A percentile compares a stretch with the other conserved stretches of the same genome.
Conservation (phyloP, 1,140 invertebrate genomes). For the Drosophila kanapiae region DNA sequence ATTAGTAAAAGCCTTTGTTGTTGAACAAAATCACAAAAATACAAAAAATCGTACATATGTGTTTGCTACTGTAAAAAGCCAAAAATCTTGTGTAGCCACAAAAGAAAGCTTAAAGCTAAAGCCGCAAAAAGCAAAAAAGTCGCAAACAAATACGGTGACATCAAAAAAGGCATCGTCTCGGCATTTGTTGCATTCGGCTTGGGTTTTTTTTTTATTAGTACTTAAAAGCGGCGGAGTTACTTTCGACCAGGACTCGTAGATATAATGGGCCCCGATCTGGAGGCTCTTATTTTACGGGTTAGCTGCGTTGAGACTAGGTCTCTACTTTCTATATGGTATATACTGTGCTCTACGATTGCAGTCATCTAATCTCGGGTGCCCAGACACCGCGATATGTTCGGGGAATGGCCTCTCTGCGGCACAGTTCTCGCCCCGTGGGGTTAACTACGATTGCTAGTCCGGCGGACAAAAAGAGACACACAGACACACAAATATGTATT, state of each 20-base stretch:
- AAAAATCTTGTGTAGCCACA: conserved; percentile 45
- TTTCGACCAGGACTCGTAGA: conserved; percentile 4
- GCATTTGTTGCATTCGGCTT: conserved; percentile 42
- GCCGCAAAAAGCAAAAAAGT: conserved; percentile 74
- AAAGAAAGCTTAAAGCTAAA: conserved; percentile 57
- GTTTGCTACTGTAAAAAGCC: conserved; percentile 39
- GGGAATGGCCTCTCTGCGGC: conserved; percentile 37
- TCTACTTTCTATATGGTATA: conserved; percentile 56
- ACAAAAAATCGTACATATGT: conserved; percentile 45
- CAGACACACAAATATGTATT: conserved; percentile 35
- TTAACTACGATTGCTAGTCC: conserved; percentile 45
- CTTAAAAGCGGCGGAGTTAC: conserved; percentile 47
- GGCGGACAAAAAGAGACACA: conserved; percentile 37
- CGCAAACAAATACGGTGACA: conserved; percentile 43
- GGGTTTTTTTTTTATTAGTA: conserved; percentile 50
- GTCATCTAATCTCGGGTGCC: conserved; percentile 30
- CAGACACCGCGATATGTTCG: conserved; percentile 56
- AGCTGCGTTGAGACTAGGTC: conserved; percentile 43
- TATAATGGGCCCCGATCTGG: conserved; percentile 18
- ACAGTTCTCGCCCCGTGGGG: conserved; percentile 51
- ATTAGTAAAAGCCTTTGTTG: conserved; percentile 34
- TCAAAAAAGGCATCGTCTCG: conserved; percentile 49
- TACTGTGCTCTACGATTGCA: conserved; percentile 36
- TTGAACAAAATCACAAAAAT: conserved; percentile 55
- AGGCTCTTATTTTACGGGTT: conserved; percentile 35